Evolutionary conservation across 2,888 invertebrate species (phyloP), one percentile per base, ranked within the genome.

Genomic region (Euphydryas editha): DNA sequence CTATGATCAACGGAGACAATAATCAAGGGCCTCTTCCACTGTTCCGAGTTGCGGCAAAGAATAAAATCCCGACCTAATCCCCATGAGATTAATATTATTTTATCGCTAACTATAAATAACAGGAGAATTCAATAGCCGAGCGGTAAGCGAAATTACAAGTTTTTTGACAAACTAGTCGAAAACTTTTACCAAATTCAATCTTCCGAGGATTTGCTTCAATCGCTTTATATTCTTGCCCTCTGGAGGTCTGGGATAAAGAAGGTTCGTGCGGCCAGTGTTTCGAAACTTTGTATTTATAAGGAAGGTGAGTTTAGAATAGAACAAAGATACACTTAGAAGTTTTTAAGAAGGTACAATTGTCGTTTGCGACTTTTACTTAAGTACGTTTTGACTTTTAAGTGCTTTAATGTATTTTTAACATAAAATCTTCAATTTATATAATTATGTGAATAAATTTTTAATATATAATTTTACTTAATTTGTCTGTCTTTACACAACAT

Each of bases 81-180:
- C 85, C 90, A 67, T 79, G 89, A 88, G 92, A 91, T 92, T 92
- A 92, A 92, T 92, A 92, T 92, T 91, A 90, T 92, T 92, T 92
- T 92, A 92, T 92, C 90, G 88, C 86, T 79, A 82, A 90, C 90
- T 86, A 92, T 92, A 92, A 92, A 92, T 91, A 92, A 89, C 83
- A 81, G 83, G 84, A 77, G 88, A 90, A 92, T 91, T 92, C 90
- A 92, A 92, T 92, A 88, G 89, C 76, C 81, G 77, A 79, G 79
- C 80, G 79, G 82, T 80, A 77, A 82, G 81, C 80, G 81, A 84
- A 83, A 86, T 90, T 89, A 88, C 83, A 91, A 92, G 87, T 91
- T 91, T 89, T 90, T 90, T 89, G 89, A 90, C 87, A 81, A 81
- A 88, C 84, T 86, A 82, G 83, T 82, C 79, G 79, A 81, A 88